Base-by-base conservation (phyloP, 2,797 vertebrate species). In the Periparus ater region DNA sequence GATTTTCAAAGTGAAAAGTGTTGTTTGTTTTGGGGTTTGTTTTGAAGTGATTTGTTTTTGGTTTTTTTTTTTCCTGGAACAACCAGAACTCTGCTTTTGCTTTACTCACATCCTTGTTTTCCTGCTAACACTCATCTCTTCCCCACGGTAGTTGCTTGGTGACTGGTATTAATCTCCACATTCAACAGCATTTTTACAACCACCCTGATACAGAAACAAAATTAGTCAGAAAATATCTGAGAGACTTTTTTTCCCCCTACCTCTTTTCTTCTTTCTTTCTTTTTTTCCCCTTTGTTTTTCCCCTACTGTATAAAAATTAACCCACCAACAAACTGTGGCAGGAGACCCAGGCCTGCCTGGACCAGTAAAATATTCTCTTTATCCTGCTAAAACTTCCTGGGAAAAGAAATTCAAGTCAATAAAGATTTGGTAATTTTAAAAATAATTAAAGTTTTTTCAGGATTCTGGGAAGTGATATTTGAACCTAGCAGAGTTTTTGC, bases 1-100 rank as follows among this genome's bases (percentile, higher is more conserved):
- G 77, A 58, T 72, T 82, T 72, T 94, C 90, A 76, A 30, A 93
- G 87, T 29, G 51, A 48, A 66, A 74, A 72, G 12, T 19, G 23
- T 29, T 95, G 91, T 93, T 97, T 95, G 85, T 66, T 95, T 89
- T 93, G 94, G 92, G 76, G 77, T 73, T 75, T 91, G 60, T 76
- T 87, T 91, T 75, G 58, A 80, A 89, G 50, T 4, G n/a, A 3
- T 29, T 61, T 60, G 47, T 58, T 61, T n/a, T n/a, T n/a, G n/a
- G 36, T 36, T 53, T 36, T 48, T 38, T 19, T 79, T 62, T 9
- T 21, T 32, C 63, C 68, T 74, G 22, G 53, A 89, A 93, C 78
- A 71, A 14, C 2, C 21, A 88, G 75, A 91, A 44, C 63, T 85
- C 34, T 79, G 70, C 38, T 65, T 81, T 65, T 92, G 50, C 68